These are phyloP conservation scores for Bos javanicus DNA, from an alignment of 2,113 vertebrate species.

Conservation along the genomic window DNA sequence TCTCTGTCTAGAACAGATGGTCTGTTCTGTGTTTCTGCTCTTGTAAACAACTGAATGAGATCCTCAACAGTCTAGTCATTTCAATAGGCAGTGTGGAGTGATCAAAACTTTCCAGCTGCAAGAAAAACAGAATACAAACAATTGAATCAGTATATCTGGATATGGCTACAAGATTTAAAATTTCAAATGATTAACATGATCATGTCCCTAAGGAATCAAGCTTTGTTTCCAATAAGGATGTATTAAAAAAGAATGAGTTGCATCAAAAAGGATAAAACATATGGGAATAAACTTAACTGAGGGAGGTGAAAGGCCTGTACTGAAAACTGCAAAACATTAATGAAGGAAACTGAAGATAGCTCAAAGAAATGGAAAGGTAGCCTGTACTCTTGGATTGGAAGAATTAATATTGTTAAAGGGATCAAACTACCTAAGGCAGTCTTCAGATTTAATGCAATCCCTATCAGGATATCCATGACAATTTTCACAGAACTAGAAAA, in stretches of 20 bases:
- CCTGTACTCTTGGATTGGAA: not conserved
- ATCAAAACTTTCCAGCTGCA: not conserved
- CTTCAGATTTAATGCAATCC: not conserved
- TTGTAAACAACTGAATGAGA: not conserved
- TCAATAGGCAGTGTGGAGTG: not conserved
- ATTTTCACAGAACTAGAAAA: not conserved
- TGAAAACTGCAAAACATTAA: not conserved
- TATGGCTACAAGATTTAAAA: not conserved
- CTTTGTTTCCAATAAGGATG: not conserved
- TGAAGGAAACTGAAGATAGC: not conserved
- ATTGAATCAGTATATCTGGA: not conserved
- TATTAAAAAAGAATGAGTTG: not conserved
- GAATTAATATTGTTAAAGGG: not conserved
- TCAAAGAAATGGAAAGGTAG: not conserved
- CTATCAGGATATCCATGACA: not conserved
- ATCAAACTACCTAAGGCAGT: no score
- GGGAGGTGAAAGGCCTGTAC: not conserved
- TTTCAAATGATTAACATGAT: not conserved
- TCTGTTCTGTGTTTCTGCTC: not conserved
- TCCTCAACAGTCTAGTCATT: not conserved
- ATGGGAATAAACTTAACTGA: not conserved
- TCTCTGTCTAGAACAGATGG: not conserved
- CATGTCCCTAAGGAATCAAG: not conserved
- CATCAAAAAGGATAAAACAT: not conserved
- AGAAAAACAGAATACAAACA: not conserved